Evolutionary conservation across 2,888 invertebrate genomes (phyloP), one percentile per base, ranked within the genome.

Genomic region (Carpatolechia fugitivella): DNA sequence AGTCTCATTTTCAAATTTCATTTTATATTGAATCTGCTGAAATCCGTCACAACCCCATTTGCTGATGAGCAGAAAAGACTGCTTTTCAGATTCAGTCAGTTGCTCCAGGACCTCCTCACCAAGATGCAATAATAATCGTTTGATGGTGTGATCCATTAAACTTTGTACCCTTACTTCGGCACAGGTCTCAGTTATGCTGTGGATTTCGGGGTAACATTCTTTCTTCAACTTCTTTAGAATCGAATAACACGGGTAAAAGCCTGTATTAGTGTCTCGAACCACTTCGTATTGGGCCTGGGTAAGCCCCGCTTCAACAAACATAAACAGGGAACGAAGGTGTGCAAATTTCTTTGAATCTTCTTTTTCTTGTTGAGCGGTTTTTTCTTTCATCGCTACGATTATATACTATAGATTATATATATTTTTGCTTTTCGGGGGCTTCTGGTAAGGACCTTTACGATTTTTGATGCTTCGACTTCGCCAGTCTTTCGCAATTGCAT

Each of bases 11-110:
- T 60, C 54, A 31, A 58, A 40, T 48, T 59, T 63, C 57, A 62
- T 58, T 50, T 61, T 64, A 20, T 44, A 65, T 50, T 56, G 47
- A 7, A 60, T 13, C 58, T 65, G 64, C 30, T n/a, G 61, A 1
- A 64, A 67, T 0, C 63, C 63, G 56, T 65, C 63, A 50, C 65
- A 66, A 13, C 65, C 62, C 64, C 64, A 66, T 61, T 66, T 66
- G 50, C 55, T 53, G 38, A 65, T 63, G 10, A 65, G 36, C 1
- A 46, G 59, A 36, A 63, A 56, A 4, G 31, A 46, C 5, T 48
- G 8, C 8, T 30, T 8, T 33, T 60, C 55, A 33, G 53, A 30
- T 14, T 49, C 46, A 11, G 33, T 54, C n/a, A 60, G 24, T 3
- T 13, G 29, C 29, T 18, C 11, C 14, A 53, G 16, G 1, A 57